Conservation (phyloP, 2,797 vertebrate genomes). For the Rhinella marina region DNA sequence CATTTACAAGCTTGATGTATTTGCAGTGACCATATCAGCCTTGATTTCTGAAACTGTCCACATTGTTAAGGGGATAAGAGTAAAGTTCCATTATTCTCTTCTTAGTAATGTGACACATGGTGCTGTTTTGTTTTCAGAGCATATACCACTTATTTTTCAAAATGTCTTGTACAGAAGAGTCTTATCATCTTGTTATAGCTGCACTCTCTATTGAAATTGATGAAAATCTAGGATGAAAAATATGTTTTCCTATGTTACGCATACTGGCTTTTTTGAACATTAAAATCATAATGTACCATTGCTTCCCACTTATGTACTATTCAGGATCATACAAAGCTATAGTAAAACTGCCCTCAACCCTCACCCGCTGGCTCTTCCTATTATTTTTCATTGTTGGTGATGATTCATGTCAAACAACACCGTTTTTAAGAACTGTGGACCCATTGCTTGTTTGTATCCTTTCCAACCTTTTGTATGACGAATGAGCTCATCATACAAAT, state of each 20-base stretch:
- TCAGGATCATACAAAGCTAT: not conserved
- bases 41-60: not conserved
- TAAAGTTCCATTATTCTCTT: not conserved
- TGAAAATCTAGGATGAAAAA: not conserved
- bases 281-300: not conserved
- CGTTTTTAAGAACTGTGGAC: not conserved
- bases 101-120: not conserved
- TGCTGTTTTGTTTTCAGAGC: not conserved
- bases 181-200: not conserved
- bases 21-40: not conserved
- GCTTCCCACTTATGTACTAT: not conserved
- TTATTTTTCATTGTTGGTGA: not conserved
- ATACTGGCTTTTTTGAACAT: not conserved
- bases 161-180: not conserved
- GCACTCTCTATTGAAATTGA: not conserved
- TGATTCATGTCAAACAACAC: too few species aligned
- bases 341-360: too few species aligned
- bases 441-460: not conserved
- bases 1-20: not conserved
- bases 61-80: not conserved
- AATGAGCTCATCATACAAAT: too few species aligned
- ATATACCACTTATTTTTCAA: not conserved
- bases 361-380: too few species aligned
- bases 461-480: too few species aligned
- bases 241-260: not conserved